Base-by-base conservation (phyloP, 1,140 invertebrate genomes). In the Battus philenor region DNA sequence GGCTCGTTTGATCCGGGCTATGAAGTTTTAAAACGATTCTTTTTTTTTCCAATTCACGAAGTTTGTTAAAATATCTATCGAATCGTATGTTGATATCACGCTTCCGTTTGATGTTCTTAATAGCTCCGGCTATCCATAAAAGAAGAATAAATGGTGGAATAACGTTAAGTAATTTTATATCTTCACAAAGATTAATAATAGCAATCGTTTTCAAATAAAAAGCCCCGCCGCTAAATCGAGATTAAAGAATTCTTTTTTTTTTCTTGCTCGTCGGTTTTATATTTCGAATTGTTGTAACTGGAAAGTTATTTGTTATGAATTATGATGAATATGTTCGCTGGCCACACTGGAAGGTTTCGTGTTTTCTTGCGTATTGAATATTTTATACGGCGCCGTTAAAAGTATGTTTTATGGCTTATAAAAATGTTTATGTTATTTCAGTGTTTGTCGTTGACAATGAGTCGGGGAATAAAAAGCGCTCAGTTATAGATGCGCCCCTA, bases 41-140 rank as follows among this genome's bases (percentile, higher is more conserved):
- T 51, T 54, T 52, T 61, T 57, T 53, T 50, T 58, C 53, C 47
- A 17, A 47, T 61, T 64, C 55, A 54, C 59, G 71, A 62, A 66
- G 47, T 71, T 76, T 71, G 58, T 68, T 78, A 69, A 66, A 69
- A 67, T 75, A 70, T 68, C 69, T 78, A 60, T 67, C 43, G 54
- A 51, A 63, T 68, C 52, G 54, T 57, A 50, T 54, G 50, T 34
- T 53, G 54, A 33, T 65, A 56, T 59, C 49, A 36, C 43, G 77
- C 77, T 84, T 78, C 80, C 72, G 75, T 81, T 77, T 70, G 61
- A 68, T 63, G 55, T 52, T 54, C 53, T 66, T 73, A 69, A 79
- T 74, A 56, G 68, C 33, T 64, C 44, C 9, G 50, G 52, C 62
- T 50, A 66, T 68, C 61, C 47, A 75, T 66, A 72, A 73, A 72